Evolutionary conservation across 1,140 invertebrate species (phyloP).

Genomic region (Chironomus tepperi): DNA sequence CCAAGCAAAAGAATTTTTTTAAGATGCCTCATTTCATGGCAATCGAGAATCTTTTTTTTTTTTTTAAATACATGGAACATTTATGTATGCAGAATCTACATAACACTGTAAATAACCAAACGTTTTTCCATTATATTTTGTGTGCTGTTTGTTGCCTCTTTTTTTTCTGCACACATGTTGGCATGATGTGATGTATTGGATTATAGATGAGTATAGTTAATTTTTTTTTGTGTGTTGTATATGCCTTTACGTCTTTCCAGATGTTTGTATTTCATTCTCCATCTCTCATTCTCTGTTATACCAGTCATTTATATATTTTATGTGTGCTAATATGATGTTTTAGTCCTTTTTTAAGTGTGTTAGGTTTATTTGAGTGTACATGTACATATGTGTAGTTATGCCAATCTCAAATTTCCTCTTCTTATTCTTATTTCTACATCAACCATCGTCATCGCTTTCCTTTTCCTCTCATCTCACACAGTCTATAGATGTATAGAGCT

Average conservation of each 20-base stretch:
- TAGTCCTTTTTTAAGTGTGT: neutral
- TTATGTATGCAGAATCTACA: neutral
- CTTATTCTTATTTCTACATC: too few species aligned
- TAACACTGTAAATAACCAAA: conserved; percentile 10
- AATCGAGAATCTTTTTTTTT: too few species aligned
- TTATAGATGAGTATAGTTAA: conserved; percentile 1
- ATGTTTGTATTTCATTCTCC: neutral
- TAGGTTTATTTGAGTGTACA: neutral
- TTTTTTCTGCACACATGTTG: neutral
- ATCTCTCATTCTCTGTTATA: neutral
- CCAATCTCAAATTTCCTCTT: neutral
- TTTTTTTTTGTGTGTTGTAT: neutral
- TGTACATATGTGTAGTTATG: neutral
- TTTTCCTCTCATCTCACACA: too few species aligned
- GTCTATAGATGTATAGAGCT: neutral
- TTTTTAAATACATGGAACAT: too few species aligned
- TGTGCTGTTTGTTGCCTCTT: neutral
- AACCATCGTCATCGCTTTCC: too few species aligned
- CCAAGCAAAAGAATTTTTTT: too few species aligned
- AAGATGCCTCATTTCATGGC: too few species aligned
- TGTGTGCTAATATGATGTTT: neutral
- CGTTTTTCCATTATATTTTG: neutral
- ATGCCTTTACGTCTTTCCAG: neutral
- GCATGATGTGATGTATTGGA: conserved; percentile 1
- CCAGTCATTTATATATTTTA: neutral